Conservation (phyloP, 2,797 vertebrate genomes). For the Enteromius argenteus region DNA sequence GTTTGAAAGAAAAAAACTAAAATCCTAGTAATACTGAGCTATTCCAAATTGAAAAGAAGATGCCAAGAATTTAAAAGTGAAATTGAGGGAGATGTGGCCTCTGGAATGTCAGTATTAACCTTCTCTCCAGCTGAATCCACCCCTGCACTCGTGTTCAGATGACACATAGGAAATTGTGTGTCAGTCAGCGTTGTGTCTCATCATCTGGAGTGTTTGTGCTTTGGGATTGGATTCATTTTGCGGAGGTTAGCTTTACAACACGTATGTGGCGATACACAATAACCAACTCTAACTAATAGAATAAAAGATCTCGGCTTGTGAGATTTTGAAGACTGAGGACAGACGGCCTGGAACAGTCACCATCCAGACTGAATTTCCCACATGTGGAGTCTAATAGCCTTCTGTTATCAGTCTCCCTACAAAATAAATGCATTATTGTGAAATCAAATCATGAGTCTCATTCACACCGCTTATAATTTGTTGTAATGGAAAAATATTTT, state of each 20-base stretch:
- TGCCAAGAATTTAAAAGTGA: constrained; percentile 11
- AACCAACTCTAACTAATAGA: constrained; percentile 29
- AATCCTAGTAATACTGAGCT: neutral
- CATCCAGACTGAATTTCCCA: constrained; percentile 38
- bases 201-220: constrained; percentile 34
- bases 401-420: constrained; percentile 28
- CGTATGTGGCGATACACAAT: constrained; percentile 29
- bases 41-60: neutral
- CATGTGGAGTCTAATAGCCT: constrained; percentile 28
- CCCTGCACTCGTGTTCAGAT: constrained; percentile 16
- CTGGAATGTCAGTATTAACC: constrained; percentile 40
- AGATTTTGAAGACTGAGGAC: constrained; percentile 40
- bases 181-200: constrained; percentile 48
- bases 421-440: constrained; percentile 24
- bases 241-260: constrained; percentile 25
- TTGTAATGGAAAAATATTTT: constrained; percentile 20
- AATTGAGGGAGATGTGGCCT: constrained; percentile 26
- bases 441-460: constrained; percentile 26
- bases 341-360: constrained; percentile 10
- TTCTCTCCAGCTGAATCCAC: constrained; percentile 31
- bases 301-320: constrained; percentile 30
- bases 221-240: constrained; percentile 44
- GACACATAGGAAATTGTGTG: constrained; percentile 56
- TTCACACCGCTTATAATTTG: constrained; percentile 37
- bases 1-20: neutral